Base-by-base conservation (phyloP, 2,888 invertebrate species). In the Thymelicus acteon region DNA sequence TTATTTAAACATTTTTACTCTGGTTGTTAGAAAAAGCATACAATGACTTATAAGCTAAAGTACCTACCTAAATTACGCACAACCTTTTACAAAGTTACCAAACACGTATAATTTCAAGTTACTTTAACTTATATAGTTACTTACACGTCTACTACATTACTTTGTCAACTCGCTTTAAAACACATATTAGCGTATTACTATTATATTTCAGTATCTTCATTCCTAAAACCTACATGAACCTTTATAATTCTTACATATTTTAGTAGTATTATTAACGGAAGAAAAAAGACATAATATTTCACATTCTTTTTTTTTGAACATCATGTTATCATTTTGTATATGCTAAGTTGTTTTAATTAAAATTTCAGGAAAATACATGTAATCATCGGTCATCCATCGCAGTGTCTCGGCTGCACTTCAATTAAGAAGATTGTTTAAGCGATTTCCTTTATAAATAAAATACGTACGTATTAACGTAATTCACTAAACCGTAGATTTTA, bases 321-420 rank as follows among this genome's bases (percentile, higher is more conserved):
- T 8, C 31, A 13, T 57, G 6, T 57, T 57, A 15, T 31, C 8
- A 13, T 4, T 24, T 61, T 24, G 2, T 13, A n/a, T 40, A 48
- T 48, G 0, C 5, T 48, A 39, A 63, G 37, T 15, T n/a, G 19
- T n/a, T 37, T 13, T 37, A 47, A 44, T 3, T 49, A 31, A 58
- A 67, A 75, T 91, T 91, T 76, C 91, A 92, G 91, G 90, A 91
- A 92, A 91, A 86, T 92, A 91, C 78, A 87, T 91, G 90, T 92
- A 90, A 90, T 79, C 79, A 67, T 62, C 64, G 13, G 70, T 77
- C 80, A 79, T 77, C 80, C 82, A 76, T 78, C 83, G 77, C 85
- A 83, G 82, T 80, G 73, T 77, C 76, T 83, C 81, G 82, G 76
- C 81, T 83, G 82, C 79, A 82, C 83, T 79, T 80, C 80, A 79